Evolutionary conservation across 2,113 vertebrate genomes (phyloP).

Genomic region (Dicrurus megarhynchus): DNA sequence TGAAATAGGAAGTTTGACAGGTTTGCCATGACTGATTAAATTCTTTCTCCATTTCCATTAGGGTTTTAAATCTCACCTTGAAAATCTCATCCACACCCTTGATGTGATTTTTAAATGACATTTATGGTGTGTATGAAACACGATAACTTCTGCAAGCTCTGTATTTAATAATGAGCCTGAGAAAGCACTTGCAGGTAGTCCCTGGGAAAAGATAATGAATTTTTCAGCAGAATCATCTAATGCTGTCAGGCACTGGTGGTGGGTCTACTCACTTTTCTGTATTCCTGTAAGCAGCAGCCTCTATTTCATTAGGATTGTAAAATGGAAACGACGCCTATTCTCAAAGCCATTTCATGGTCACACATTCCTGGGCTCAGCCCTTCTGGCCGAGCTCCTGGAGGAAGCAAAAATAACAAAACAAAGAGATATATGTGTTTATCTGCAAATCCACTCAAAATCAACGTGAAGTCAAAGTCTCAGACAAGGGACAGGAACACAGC

Average conservation of each 20-base stretch:
- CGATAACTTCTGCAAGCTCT: not conserved
- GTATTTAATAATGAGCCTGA: not conserved
- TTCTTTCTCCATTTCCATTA: slow-evolving; percentile 13
- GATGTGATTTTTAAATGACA: slow-evolving; percentile 12
- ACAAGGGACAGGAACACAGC: not conserved
- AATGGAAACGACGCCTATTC: not conserved
- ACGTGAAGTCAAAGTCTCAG: not conserved
- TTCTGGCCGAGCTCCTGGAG: not conserved
- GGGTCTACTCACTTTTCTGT: not conserved
- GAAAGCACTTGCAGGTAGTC: not conserved
- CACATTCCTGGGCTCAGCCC: not conserved
- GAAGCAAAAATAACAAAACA: not conserved
- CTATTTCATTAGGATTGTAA: not conserved
- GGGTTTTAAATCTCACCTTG: slow-evolving; percentile 18
- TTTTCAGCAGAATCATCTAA: not conserved
- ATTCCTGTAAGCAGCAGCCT: not conserved
- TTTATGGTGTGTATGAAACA: not conserved
- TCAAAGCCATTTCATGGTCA: not conserved
- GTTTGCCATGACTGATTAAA: not conserved
- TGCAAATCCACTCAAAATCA: not conserved
- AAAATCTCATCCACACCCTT: slow-evolving; percentile 18
- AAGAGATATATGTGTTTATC: not conserved
- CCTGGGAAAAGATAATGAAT: not conserved
- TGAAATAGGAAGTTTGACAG: not conserved
- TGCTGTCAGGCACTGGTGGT: not conserved